Evolutionary conservation across 2,888 invertebrate genomes (phyloP).

Genomic region (Maniola hyperantus): DNA sequence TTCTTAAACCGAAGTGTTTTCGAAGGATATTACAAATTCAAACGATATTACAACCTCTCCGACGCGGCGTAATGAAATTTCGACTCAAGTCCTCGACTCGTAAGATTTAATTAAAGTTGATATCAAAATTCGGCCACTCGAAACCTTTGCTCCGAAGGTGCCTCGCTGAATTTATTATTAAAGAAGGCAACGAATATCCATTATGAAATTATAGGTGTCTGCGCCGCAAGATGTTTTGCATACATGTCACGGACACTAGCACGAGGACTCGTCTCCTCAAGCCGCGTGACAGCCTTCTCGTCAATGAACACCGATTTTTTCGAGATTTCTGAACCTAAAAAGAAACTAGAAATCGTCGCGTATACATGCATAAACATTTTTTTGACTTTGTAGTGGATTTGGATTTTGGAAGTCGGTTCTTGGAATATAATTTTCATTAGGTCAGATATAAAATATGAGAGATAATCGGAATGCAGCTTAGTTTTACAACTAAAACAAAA

Average conservation of each 20-base stretch:
- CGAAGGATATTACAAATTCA: conserved; percentile 33
- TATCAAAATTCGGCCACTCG: conserved; percentile 23
- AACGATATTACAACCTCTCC: conserved; percentile 27
- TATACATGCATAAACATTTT: too few species aligned
- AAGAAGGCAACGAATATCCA: conserved; percentile 35
- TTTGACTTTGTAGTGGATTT: too few species aligned
- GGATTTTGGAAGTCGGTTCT: too few species aligned
- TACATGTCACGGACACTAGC: conserved; percentile 4
- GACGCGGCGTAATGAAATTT: conserved; percentile 28
- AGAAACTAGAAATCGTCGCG: too few species aligned
- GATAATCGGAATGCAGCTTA: too few species aligned
- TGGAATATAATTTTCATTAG: too few species aligned
- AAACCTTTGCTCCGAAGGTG: conserved; percentile 30
- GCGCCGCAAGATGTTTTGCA: conserved; percentile 20
- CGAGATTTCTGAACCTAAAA: too few species aligned
- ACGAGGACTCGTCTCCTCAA: too few species aligned
- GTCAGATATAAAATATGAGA: too few species aligned
- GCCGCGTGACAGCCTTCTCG: too few species aligned
- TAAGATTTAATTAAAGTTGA: conserved; percentile 33
- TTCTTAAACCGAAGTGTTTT: conserved; percentile 22
- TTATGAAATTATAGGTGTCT: conserved; percentile 30
- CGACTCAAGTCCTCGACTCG: conserved; percentile 27
- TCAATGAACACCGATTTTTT: too few species aligned
- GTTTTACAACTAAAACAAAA: too few species aligned
- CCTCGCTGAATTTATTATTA: conserved; percentile 36